Evolutionary conservation across 2,888 invertebrate species (phyloP), one percentile per base, ranked within the genome.

Genomic region (Cabera pusaria): DNA sequence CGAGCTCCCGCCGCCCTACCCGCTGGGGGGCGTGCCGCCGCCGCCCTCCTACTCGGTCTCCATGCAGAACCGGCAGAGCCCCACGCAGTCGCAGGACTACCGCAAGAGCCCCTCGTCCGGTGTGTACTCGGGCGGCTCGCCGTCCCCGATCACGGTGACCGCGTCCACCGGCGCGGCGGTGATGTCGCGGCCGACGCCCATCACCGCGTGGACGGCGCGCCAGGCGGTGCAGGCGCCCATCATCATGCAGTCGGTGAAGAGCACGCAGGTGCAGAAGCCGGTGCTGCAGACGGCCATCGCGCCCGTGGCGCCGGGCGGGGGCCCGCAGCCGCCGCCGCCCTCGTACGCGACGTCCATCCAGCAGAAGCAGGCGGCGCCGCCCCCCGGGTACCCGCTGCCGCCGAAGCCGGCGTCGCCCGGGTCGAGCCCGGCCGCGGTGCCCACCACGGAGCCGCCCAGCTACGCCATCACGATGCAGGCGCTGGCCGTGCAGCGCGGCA

Each of bases 191-290:
- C 95, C 96, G 2, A 94, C 96, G 48, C 96, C 97, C 2, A 86
- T 95, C 35, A 94, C 94, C 72, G 94, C 96, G 25, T 95, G 97
- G 93, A 94, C 94, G 37, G 95, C 96, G 35, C 90, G 95, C 28
- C 97, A 97, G 75, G 94, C 96, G 19, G 96, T 97, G 8, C 97
- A 97, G 66, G 95, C 97, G 27, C 97, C 97, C 3, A 96, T 98
- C 52, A 97, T 98, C 49, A 98, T 98, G 97, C 97, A 98, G 75
- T 96, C 97, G 14, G 98, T 98, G 7, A 97, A 97, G 76, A 97
- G 97, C 85, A 97, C 97, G 7, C 97, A 97, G 79, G 97, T 97
- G 19, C 97, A 97, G 70, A 98, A 98, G 74, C 98, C 98, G 0
- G 93, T 97, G 12, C 87, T 98, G 49, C 98, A 98, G 83, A 98